Evolutionary conservation across 1,140 invertebrate genomes (phyloP).

Genomic region (Calycopis cecrops): DNA sequence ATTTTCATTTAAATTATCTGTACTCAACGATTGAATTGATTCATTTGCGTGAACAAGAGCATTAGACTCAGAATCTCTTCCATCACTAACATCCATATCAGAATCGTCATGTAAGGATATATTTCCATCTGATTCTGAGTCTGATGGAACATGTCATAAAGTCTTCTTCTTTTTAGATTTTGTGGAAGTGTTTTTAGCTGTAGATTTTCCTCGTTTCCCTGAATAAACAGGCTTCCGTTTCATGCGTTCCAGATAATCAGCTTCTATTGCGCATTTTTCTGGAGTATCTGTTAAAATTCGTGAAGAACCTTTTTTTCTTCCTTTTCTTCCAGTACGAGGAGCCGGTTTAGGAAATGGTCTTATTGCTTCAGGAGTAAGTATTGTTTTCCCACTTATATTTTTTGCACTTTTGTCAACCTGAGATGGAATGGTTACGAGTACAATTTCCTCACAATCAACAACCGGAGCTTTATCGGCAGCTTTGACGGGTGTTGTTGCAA

Average conservation of each 20-base stretch:
- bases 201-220: conserved; percentile 11
- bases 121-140: conserved; percentile 10
- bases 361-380: conserved; percentile 8
- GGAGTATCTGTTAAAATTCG: conserved; percentile 15
- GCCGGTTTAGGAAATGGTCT: conserved; percentile 8
- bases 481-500: not conserved
- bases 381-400: not conserved
- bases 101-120: conserved; percentile 11
- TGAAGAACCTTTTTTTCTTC: conserved; percentile 9
- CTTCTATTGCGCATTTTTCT: conserved; percentile 7
- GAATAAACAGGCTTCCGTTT: not conserved
- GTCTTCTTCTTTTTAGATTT: conserved; percentile 7
- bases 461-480: conserved; percentile 1
- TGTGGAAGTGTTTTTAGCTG: no score
- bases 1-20: conserved; percentile 8
- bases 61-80: conserved; percentile 8
- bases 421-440: no score
- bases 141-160: not conserved
- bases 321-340: conserved; percentile 11
- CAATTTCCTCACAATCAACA: no score
- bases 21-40: conserved; percentile 1
- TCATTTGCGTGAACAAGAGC: not conserved
- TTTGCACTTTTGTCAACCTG: no score
- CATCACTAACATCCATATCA: conserved; percentile 6
- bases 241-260: conserved; percentile 2